Conservation (phyloP, 2,113 vertebrate genomes). For the Oryzias celebensis region DNA sequence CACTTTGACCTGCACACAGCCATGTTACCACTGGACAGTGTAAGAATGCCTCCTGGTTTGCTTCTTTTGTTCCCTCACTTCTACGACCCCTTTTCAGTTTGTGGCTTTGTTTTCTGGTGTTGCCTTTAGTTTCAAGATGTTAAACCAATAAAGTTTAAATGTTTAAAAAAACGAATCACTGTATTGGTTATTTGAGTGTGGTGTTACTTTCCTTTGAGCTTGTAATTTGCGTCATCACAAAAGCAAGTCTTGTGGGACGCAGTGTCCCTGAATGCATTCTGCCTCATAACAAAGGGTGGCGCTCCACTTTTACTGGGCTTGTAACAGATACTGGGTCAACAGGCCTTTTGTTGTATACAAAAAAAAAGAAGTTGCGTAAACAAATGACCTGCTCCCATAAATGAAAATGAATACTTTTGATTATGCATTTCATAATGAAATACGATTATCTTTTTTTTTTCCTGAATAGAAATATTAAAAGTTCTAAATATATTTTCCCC, state of each 20-base stretch:
- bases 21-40: constrained; percentile 44
- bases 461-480: too few relatives aligned
- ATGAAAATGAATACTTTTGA: too few relatives aligned
- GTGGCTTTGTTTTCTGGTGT: constrained; percentile 62
- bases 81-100: constrained; percentile 6
- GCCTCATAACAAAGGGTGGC: constrained; percentile 19
- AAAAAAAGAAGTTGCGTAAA: too few relatives aligned
- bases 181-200: constrained; percentile 3
- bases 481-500: too few relatives aligned
- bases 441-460: too few relatives aligned
- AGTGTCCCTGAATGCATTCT: constrained; percentile 42
- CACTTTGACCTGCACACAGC: constrained; percentile 21
- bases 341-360: not conserved
- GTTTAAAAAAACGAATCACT: constrained; percentile 62
- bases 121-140: constrained; percentile 69
- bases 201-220: constrained; percentile 43
- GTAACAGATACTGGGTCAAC: constrained; percentile 15
- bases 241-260: constrained; percentile 10
- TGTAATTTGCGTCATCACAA: constrained; percentile 37
- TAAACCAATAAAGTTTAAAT: constrained; percentile 78
- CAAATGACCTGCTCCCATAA: too few relatives aligned
- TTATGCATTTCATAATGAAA: too few relatives aligned
- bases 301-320: constrained; percentile 30
- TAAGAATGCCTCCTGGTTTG: constrained; percentile 44
- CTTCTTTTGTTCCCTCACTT: not conserved